Conservation (phyloP, 2,888 invertebrate species). For the Caenorhabditis sp. region DNA sequence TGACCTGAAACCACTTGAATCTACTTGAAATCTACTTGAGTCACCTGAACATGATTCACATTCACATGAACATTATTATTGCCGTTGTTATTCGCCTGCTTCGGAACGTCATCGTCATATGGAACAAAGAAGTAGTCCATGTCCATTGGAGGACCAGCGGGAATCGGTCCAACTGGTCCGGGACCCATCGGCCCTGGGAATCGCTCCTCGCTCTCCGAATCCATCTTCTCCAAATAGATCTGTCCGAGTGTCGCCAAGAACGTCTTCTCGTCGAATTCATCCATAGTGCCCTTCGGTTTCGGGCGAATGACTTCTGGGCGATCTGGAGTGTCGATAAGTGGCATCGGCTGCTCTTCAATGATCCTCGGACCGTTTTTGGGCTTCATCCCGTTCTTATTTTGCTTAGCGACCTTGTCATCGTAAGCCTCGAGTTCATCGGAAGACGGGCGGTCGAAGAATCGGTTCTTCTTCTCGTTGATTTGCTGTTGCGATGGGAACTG, state of each 20-base stretch:
- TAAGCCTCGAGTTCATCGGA: slow-evolving; percentile 48
- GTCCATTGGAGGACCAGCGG: slow-evolving; percentile 37
- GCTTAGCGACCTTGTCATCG: slow-evolving; percentile 36
- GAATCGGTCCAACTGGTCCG: slow-evolving; percentile 40
- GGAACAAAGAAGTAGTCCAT: slow-evolving; percentile 34
- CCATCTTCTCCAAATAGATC: slow-evolving; percentile 41
- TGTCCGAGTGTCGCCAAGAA: slow-evolving; percentile 44
- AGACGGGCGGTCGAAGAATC: slow-evolving; percentile 53
- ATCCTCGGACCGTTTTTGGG: not conserved
- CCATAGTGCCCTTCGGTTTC: slow-evolving; percentile 31
- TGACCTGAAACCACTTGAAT: slow-evolving; percentile 34
- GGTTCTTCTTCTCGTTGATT: slow-evolving; percentile 7
- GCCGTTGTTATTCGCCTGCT: slow-evolving; percentile 49
- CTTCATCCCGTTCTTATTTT: slow-evolving; percentile 19
- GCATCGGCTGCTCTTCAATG: slow-evolving; percentile 21
- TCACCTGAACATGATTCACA: slow-evolving; percentile 51
- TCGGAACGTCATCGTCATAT: slow-evolving; percentile 2
- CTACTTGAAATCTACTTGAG: not conserved
- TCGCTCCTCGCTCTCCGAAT: too few species aligned
- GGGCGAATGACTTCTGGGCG: slow-evolving; percentile 5
- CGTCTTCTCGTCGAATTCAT: slow-evolving; percentile 46
- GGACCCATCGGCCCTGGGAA: slow-evolving; percentile 39
- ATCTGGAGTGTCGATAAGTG: too few species aligned
- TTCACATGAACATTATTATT: slow-evolving; percentile 59
- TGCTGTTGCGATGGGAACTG: not conserved